These are phyloP conservation scores for Trichacis sp. DNA, from an alignment of 2,888 invertebrate genomes.

Conservation along the genomic window DNA sequence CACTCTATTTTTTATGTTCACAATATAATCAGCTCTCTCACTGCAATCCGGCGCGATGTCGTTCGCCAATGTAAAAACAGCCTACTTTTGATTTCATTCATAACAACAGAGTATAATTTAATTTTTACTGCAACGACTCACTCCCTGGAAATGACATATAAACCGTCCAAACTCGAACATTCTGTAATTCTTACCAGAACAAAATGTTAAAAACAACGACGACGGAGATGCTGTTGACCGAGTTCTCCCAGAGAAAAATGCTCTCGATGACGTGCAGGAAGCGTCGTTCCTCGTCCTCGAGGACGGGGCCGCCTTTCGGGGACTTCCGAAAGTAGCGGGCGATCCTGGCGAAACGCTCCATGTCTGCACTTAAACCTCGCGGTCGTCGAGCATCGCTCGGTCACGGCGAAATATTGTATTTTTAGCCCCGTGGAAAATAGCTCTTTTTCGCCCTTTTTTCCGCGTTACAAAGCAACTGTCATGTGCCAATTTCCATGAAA, in stretches of 20 bases:
- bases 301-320: conserved; percentile 19
- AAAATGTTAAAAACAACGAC: conserved; percentile 60
- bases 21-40: too few relatives aligned
- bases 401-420: conserved; percentile 44
- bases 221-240: conserved; percentile 59
- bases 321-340: conserved; percentile 53
- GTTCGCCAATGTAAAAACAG: too few relatives aligned
- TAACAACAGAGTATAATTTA: too few relatives aligned
- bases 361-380: conserved; percentile 38
- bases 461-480: conserved; percentile 3
- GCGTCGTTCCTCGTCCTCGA: conserved; percentile 39
- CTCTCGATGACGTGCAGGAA: conserved; percentile 55
- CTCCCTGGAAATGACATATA: too few relatives aligned
- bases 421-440: conserved; percentile 42
- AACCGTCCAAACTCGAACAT: too few relatives aligned
- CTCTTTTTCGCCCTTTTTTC: background rate
- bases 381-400: conserved; percentile 20
- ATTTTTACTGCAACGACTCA: too few relatives aligned
- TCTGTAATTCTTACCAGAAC: conserved; percentile 62
- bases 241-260: conserved; percentile 61
- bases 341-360: conserved; percentile 58
- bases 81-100: too few relatives aligned
- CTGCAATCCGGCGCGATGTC: too few relatives aligned
- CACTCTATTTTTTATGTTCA: too few relatives aligned
- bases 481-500: background rate